Conservation (phyloP, 2,888 invertebrate genomes). For the Lochmaea crataegi region DNA sequence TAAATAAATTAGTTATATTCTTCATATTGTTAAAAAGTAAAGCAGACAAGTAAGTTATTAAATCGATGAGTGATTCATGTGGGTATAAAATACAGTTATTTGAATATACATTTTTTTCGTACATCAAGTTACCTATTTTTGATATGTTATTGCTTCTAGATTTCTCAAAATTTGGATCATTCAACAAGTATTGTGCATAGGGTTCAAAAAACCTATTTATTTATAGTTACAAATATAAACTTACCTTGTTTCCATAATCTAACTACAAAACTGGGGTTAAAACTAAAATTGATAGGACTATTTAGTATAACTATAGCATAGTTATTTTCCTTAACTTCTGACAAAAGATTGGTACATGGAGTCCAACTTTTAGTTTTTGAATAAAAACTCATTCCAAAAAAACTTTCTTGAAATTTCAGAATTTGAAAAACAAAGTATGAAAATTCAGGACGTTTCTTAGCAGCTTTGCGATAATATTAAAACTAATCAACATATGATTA, state of each 20-base stretch:
- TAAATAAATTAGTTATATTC: conserved; percentile 36
- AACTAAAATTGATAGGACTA: conserved; percentile 69
- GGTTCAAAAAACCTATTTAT: neutral
- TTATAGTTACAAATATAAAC: neutral
- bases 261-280: conserved; percentile 65
- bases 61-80: no score
- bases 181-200: no score
- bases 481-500: no score
- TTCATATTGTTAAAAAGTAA: neutral
- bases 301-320: conserved; percentile 78
- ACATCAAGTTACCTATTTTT: no score
- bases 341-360: conserved; percentile 51
- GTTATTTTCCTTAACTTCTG: conserved; percentile 55
- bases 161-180: no score
- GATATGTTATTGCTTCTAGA: no score
- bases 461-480: no score
- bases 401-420: neutral
- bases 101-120: no score
- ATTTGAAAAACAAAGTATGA: neutral
- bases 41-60: neutral
- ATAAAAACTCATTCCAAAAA: conserved; percentile 17
- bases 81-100: no score
- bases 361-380: conserved; percentile 47
- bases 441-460: neutral
- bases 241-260: conserved; percentile 78